Conservation (phyloP, 2,888 invertebrate genomes). For the Phengaris arion region DNA sequence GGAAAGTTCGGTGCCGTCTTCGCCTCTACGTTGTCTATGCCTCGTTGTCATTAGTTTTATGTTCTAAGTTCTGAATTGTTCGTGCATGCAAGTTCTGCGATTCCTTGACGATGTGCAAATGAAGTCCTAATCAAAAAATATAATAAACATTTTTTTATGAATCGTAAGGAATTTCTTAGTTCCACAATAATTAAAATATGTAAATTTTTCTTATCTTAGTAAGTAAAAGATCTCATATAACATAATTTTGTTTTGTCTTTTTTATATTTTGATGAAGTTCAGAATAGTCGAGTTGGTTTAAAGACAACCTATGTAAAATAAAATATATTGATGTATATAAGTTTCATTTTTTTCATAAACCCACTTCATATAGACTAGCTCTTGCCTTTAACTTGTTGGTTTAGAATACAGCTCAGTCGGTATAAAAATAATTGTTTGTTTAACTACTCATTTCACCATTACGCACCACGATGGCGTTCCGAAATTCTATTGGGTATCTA, state of each 20-base stretch:
- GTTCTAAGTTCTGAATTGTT: not conserved
- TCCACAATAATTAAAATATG: constrained; percentile 74
- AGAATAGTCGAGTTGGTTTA: constrained; percentile 78
- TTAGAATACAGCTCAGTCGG: too few species aligned
- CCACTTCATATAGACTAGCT: not conserved
- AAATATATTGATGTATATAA: constrained; percentile 80
- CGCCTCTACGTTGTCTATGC: constrained; percentile 4
- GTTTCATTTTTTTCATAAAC: constrained; percentile 51
- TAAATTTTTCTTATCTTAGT: constrained; percentile 79
- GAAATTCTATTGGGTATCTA: too few species aligned
- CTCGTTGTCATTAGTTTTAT: constrained; percentile 1
- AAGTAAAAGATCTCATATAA: constrained; percentile 79
- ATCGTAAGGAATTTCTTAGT: constrained; percentile 71
- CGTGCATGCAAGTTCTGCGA: not conserved
- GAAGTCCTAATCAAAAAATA: constrained; percentile 36
- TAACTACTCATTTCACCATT: too few species aligned
- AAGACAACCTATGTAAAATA: constrained; percentile 80
- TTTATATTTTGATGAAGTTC: constrained; percentile 79
- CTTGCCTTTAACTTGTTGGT: too few species aligned
- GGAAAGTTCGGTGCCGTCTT: not conserved
- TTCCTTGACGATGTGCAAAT: constrained; percentile 26
- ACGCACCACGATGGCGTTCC: too few species aligned
- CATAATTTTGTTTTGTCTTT: constrained; percentile 79
- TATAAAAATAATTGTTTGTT: too few species aligned
- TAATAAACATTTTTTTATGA: constrained; percentile 54